A percentile compares a stretch with the other conserved stretches of the same genome.
phyloP scores from a whole-genome alignment of 2,113 vertebrate species.

The Thryonomys swinderianus region DNA sequence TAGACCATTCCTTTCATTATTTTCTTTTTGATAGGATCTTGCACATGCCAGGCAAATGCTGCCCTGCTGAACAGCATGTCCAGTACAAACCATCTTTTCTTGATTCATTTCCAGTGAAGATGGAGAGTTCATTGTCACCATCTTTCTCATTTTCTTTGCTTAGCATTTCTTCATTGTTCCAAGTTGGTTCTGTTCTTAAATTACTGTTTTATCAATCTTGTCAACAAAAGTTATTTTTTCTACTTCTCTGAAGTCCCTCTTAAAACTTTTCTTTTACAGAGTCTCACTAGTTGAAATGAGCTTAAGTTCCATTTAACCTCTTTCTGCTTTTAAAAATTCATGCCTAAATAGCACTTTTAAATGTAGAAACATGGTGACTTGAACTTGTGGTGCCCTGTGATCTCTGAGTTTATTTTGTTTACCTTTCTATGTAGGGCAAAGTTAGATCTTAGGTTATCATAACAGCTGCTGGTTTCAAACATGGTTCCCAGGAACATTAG shows the following conservation, averaged over 20 bases:
- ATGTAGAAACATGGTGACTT: not conserved
- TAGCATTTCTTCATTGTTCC: not conserved
- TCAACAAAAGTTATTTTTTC: not conserved
- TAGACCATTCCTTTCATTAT: not conserved
- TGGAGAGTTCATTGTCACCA: not conserved
- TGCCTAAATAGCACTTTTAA: not conserved
- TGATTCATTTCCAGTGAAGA: not conserved
- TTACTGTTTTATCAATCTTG: not conserved
- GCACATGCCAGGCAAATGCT: not conserved
- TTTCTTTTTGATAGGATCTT: not conserved
- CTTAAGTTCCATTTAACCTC: not conserved
- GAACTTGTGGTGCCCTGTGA: not conserved
- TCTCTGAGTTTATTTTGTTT: constrained; percentile 28
- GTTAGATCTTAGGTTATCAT: not conserved
- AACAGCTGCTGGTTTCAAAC: constrained; percentile 9
- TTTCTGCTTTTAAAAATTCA: not conserved
- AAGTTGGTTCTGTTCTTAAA: not conserved
- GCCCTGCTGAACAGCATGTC: not conserved
- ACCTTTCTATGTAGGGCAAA: not conserved
- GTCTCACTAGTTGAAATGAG: not conserved
- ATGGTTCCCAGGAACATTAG: constrained; percentile 11
- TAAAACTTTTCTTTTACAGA: not conserved
- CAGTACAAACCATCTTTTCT: not conserved
- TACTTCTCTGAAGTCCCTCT: not conserved
- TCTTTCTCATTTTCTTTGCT: not conserved